Conservation (phyloP, 2,797 vertebrate species). For the Poeciliopsis infans region DNA sequence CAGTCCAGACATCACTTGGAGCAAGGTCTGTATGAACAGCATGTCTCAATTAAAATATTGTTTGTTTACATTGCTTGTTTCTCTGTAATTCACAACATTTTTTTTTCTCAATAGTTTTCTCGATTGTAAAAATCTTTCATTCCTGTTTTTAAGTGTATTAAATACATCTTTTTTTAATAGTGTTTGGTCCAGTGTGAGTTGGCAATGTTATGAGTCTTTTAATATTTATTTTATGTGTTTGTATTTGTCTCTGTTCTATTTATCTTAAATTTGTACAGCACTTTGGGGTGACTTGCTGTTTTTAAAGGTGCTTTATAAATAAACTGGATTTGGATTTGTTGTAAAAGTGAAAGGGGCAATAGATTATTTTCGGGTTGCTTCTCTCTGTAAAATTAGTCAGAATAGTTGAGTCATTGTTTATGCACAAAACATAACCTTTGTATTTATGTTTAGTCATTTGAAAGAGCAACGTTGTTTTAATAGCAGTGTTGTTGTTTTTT, state of each 20-base stretch:
- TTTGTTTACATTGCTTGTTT: neutral
- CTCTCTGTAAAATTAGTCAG: constrained; percentile 34
- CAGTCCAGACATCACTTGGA: constrained; percentile 88
- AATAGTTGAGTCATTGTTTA: constrained; percentile 8
- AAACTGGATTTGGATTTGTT: constrained; percentile 16
- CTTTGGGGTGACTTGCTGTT: neutral
- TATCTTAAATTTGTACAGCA: neutral
- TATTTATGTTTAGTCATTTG: constrained; percentile 16
- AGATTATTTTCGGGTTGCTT: constrained; percentile 41
- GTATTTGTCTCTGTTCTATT: neutral
- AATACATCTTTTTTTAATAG: neutral
- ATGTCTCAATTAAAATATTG: neutral
- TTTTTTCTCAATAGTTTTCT: neutral
- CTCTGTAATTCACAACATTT: neutral
- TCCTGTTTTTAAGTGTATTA: neutral
- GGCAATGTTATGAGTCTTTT: neutral
- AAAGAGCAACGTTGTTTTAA: neutral
- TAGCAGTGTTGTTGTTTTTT: neutral
- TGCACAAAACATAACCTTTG: constrained; percentile 14
- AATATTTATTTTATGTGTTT: neutral
- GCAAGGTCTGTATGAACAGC: constrained; percentile 82
- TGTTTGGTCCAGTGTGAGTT: neutral
- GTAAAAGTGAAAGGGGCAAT: constrained; percentile 64
- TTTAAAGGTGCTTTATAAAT: neutral
- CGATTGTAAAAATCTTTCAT: constrained; percentile 58